Percentiles rank a stretch among this genome's conserved stretches.
Conservation (phyloP, 2,113 vertebrate genomes). For the Laticauda laticaudata region DNA sequence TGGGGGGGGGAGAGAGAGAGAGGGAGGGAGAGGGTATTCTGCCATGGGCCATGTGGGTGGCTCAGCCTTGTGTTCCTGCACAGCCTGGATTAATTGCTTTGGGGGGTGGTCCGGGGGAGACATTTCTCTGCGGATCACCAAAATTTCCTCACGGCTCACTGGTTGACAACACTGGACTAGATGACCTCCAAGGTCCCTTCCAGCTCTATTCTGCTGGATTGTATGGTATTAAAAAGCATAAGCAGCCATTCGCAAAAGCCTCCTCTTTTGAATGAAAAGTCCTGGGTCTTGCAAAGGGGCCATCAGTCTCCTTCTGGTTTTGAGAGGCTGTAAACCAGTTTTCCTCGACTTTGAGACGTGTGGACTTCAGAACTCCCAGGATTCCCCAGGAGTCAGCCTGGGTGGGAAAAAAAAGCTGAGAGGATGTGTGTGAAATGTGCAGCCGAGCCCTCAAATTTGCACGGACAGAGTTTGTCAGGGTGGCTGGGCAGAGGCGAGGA, state of each 20-base stretch:
- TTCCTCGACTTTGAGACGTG: background rate
- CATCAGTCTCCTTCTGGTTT: background rate
- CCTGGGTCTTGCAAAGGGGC: background rate
- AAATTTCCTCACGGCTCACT: too few species aligned
- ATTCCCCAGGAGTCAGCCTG: background rate
- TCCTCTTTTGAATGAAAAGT: background rate
- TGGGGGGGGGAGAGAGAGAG: too few species aligned
- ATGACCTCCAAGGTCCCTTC: too few species aligned
- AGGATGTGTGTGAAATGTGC: conserved; percentile 9
- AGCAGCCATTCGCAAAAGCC: background rate
- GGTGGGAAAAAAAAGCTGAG: background rate
- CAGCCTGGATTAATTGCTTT: too few species aligned
- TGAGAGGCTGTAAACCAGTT: background rate
- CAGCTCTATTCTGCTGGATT: background rate
- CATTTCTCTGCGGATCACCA: too few species aligned
- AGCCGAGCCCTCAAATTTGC: conserved; percentile 49
- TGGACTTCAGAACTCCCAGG: background rate
- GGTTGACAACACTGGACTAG: too few species aligned
- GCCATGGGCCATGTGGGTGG: too few species aligned
- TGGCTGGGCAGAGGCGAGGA: conserved; percentile 46
- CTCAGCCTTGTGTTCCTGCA: too few species aligned
- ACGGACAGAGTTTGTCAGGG: conserved; percentile 52
- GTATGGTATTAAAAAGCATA: background rate
- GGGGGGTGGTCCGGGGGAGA: too few species aligned
- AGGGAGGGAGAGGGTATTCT: too few species aligned